phyloP scores from a whole-genome alignment of 2,797 vertebrate species.

The Girardinus metallicus region DNA sequence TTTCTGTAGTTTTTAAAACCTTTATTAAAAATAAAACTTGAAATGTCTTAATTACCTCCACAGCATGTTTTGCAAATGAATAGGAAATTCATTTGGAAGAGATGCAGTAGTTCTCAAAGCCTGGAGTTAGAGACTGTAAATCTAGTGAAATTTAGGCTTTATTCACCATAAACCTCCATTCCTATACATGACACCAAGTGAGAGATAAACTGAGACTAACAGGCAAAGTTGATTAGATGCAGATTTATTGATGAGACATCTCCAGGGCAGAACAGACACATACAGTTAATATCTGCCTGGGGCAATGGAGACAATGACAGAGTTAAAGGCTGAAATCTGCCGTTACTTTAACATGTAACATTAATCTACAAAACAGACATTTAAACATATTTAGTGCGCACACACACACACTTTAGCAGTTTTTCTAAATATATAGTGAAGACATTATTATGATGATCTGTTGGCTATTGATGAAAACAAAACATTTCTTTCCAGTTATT shows the following conservation, averaged over 20 bases:
- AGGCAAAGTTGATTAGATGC: conserved; percentile 55
- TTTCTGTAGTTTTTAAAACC: not conserved
- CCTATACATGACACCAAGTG: not conserved
- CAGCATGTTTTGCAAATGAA: not conserved
- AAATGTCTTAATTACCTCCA: not conserved
- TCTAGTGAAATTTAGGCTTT: not conserved
- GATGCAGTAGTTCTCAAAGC: not conserved
- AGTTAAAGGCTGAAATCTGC: conserved; percentile 49
- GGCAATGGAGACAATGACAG: conserved; percentile 56
- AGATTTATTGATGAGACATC: conserved; percentile 78
- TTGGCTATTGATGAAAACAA: conserved; percentile 31
- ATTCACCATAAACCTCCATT: not conserved
- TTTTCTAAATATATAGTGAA: conserved; percentile 37
- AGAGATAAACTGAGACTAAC: conserved; percentile 9
- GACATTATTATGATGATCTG: conserved; percentile 45
- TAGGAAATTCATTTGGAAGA: not conserved
- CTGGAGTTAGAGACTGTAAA: not conserved
- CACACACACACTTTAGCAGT: conserved; percentile 42
- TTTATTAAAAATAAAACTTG: not conserved
- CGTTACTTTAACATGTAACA: conserved; percentile 50
- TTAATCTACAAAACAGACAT: conserved; percentile 51
- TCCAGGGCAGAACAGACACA: conserved; percentile 35
- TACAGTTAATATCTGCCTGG: conserved; percentile 52
- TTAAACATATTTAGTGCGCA: conserved; percentile 31
- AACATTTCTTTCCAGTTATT: conserved; percentile 40